Evolutionary conservation across 2,888 invertebrate species (phyloP), one percentile per base, ranked within the genome.

Genomic region (Charanyca ferruginea): DNA sequence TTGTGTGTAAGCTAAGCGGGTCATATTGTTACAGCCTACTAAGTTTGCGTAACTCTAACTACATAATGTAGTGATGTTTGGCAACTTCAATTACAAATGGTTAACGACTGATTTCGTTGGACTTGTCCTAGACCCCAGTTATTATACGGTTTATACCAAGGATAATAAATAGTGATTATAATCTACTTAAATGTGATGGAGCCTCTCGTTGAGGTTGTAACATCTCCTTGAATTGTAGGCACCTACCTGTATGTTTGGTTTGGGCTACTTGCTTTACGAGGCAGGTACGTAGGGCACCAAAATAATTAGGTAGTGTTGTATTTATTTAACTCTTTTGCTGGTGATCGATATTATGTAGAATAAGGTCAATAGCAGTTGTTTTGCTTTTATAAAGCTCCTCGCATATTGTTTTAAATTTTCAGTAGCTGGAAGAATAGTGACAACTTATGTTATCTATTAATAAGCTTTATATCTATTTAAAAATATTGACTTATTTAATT

Each of bases 71-170:
- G 38, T 51, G 69, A 68, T 68, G 80, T 86, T 83, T 81, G 81
- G 83, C 86, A 88, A 87, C 65, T 69, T 70, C 73, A 84, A 81
- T 87, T 85, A 85, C 73, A 82, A 74, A 73, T 66, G 81, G 80
- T 78, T 84, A 83, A 81, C 81, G 81, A 83, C 59, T 76, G 77
- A 83, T 86, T 84, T 83, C 83, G 83, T 79, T 59, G 76, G 76
- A 73, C 64, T 82, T 79, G 85, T 84, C 89, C 88, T 88, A 89
- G 90, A 88, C 87, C 87, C 80, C 82, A 62, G 65, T 77, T 77
- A 77, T 85, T 81, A 85, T 80, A 79, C 74, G 66, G 59, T 75
- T 64, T 65, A 62, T 52, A 81, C 60, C 83, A 81, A 81, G 79
- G 71, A 68, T 83, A 66, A 54, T 77, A 78, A 62, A 75, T 68